These are phyloP conservation scores for Agriopis leucophaearia DNA, from an alignment of 2,888 invertebrate genomes.

Conservation along the genomic window DNA sequence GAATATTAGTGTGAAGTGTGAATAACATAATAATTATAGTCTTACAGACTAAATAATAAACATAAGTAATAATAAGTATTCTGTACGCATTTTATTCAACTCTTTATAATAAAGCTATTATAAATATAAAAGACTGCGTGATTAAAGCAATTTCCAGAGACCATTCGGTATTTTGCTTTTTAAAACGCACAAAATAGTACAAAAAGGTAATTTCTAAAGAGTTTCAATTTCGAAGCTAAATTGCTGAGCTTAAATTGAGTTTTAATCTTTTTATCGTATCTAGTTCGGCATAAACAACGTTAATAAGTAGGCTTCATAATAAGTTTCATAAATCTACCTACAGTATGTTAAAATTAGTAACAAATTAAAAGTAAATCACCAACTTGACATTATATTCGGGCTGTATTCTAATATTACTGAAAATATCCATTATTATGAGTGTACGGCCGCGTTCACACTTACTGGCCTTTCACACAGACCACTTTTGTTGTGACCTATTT, in stretches of 20 bases:
- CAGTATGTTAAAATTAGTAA: slow-evolving; percentile 19
- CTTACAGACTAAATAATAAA: neutral
- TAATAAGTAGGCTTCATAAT: slow-evolving; percentile 6
- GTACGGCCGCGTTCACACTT: slow-evolving; percentile 11
- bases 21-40: too few relatives aligned
- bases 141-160: slow-evolving; percentile 6
- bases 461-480: slow-evolving; percentile 13
- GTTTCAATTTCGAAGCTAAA: neutral
- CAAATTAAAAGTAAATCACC: slow-evolving; percentile 27
- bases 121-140: slow-evolving; percentile 10
- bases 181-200: too few relatives aligned
- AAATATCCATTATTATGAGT: slow-evolving; percentile 15
- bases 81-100: neutral
- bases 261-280: slow-evolving; percentile 18
- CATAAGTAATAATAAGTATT: neutral
- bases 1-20: too few relatives aligned
- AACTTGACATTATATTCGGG: slow-evolving; percentile 13
- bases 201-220: slow-evolving; percentile 5
- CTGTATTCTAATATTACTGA: slow-evolving; percentile 5
- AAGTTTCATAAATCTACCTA: neutral
- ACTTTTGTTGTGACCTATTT: neutral
- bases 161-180: neutral
- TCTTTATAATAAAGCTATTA: slow-evolving; percentile 3
- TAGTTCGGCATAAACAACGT: slow-evolving; percentile 10
- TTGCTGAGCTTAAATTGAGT: slow-evolving; percentile 3